Evolutionary conservation across 2,797 vertebrate genomes (phyloP), one percentile per base, ranked within the genome.

Genomic region (Iguana delicatissima): DNA sequence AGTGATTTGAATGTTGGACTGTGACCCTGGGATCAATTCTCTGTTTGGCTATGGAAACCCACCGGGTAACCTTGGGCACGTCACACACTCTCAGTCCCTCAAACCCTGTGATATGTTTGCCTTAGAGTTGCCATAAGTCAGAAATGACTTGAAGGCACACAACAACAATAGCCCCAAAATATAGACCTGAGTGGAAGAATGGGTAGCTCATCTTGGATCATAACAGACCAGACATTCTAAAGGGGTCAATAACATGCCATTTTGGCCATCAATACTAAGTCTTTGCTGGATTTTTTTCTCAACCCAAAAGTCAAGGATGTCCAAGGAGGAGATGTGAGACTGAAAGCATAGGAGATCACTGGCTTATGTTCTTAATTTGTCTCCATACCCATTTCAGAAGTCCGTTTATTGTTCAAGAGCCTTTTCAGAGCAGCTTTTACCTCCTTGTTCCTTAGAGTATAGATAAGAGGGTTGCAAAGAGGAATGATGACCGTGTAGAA

Each of bases 391-490:
- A 67, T 42, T 26, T 85, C 46, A 32, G 32, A 52, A 6, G 42
- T 29, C 13, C 26, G 13, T 6, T 72, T 85, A 20, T 67, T 67
- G 29, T 22, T 32, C 18, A 84, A 50, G 14, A 85, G 29, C 14
- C 29, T 69, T 6, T 72, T 38, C 29, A 81, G 18, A 55, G 55
- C 32, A 6, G 55, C 26, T 81, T 96, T 96, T 32, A 96, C 96
- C 26, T 96, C 95, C 32, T 38, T 95, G 38, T 96, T 96, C 55
- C 95, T 94, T 79, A 95, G 81, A 59, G 95, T 96, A 59, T 96
- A 96, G 80, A 96, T 96, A 69, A 95, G 93, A 4, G 95, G 94
- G 50, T 95, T 96, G 88, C 95, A 85, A 92, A 96, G 93, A 50
- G 95, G 95, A n/a, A 95, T 96, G 76, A 96, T 84, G 7, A 96